A percentile compares a stretch with the other conserved stretches of the same genome.
Evolutionary conservation across 2,113 vertebrate genomes (phyloP).

Genomic region (Podarcis muralis): DNA sequence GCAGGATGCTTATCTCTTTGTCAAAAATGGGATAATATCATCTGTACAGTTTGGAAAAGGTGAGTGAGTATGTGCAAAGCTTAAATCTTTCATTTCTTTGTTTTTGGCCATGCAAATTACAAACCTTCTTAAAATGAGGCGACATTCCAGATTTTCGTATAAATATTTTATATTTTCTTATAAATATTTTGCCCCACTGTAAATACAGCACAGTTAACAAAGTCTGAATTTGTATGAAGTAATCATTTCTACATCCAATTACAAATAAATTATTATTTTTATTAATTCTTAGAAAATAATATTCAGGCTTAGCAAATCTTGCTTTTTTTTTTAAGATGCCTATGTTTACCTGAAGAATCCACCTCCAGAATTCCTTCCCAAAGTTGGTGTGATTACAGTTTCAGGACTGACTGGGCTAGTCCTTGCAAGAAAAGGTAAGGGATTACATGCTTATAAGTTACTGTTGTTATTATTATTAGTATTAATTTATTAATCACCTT

Average conservation of each 20-base stretch:
- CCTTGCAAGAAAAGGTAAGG: slow-evolving; percentile 85
- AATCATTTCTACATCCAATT: not conserved
- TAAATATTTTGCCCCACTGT: not conserved
- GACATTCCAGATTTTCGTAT: not conserved
- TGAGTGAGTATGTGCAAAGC: slow-evolving; percentile 56
- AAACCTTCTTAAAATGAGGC: not conserved
- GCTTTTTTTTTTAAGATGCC: slow-evolving; percentile 74
- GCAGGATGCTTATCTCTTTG: slow-evolving; percentile 78
- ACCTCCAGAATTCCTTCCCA: slow-evolving; percentile 86
- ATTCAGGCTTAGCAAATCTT: not conserved
- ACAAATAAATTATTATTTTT: too few species aligned
- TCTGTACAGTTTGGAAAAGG: slow-evolving; percentile 87
- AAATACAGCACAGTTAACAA: not conserved
- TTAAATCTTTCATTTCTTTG: not conserved
- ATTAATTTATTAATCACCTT: too few species aligned
- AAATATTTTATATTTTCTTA: not conserved
- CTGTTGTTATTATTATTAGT: too few species aligned
- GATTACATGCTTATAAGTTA: rapidly evolving
- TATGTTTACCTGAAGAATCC: slow-evolving; percentile 89
- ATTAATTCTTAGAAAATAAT: not conserved
- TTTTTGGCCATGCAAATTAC: not conserved
- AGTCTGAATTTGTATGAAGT: not conserved
- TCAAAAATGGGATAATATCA: slow-evolving; percentile 81
- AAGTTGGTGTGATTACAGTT: slow-evolving; percentile 81
- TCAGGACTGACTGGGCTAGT: slow-evolving; percentile 85